Evolutionary conservation across 1,140 invertebrate species (phyloP), one percentile per base, ranked within the genome.

Genomic region (Brachionus rubens): DNA sequence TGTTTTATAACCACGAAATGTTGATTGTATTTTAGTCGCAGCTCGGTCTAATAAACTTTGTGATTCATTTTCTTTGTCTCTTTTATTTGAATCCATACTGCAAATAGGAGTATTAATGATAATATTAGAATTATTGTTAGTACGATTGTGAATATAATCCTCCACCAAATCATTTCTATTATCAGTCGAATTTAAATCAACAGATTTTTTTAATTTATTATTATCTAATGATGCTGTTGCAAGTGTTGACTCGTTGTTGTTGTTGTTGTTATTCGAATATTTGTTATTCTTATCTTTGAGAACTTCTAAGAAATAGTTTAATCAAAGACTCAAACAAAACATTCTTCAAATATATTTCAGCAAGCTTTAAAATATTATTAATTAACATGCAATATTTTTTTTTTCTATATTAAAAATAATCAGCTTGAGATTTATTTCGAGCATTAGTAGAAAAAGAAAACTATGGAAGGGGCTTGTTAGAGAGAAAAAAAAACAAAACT

Each of bases 1-100:
- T 47, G 90, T 89, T 88, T 93, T 90, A 85, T 94, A 92, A 52
- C 92, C 92, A 78, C 92, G 88, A 87, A 95, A 95, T 47, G 92
- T 91, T 1, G 92, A 91, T 84, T 96, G 93, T 80, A 95, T 95
- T 87, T 92, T 94, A 43, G 90, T 90, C 21, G 92, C 93, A 7
- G 93, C 93, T 81, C 91, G 85, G 82, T 90, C 91, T 77, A 94
- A 19, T 65, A 65, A 24, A 43, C 40, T n/a, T 52, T 52, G 30
- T n/a, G 54, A 14, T 16, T 59, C 26, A 14, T 26, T 26, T 59
- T 59, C 54, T 59, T 59, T 59, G 54, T 59, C 54, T 59, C 54
- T 59, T 59, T 59, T 59, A 59, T 59, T 59, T 59, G 54, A 59
- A 59, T 59, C 54, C 54, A 59, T 59, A 59, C 54, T 16, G 54